Evolutionary conservation across 2,888 invertebrate genomes (phyloP), one percentile per base, ranked within the genome.

Genomic region (Thumatha senex): DNA sequence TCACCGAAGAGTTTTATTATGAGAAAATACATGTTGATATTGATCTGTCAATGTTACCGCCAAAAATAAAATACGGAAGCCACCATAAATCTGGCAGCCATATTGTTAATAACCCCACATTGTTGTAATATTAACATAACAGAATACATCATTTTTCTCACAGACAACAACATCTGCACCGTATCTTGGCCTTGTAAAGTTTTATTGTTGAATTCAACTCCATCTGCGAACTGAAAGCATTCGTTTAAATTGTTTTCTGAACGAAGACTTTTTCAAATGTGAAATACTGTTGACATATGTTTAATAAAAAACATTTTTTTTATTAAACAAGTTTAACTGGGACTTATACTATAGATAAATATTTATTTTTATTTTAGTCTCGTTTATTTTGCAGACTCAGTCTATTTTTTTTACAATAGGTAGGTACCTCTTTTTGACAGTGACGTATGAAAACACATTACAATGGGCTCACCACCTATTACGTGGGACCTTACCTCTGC

Each of bases 211-310:
- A 49, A 50, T 48, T 46, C 55, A 49, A 56, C 53, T 56, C 63
- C 67, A 67, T 70, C 67, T 67, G 67, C 53, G 55, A 54, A 56
- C 50, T 48, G 56, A 44, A 58, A 49, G 46, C 49, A 54, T 56
- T 51, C 49, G 46, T 48, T 36, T 56, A 68, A 24, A 69, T 69
- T 67, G 67, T 67, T 60, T 63, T 56, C 54, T 45, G 44, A 31
- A 49, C 39, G 44, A 31, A 49, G 40, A 54, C 18, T 24, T 42
- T 58, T 66, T 64, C 35, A 61, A 56, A 54, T 44, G 14, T 58
- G 49, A 58, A 68, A 68, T 45, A 46, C 36, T 48, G 55, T 55
- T 60, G 52, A 56, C 69, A 66, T 66, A 66, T 66, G 65, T 61
- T n/a, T n/a, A n/a, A n/a, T n/a, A n/a, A n/a, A n/a, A n/a, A n/a